A percentile compares a stretch with the other conserved stretches of the same genome.
Conservation (phyloP, 2,797 vertebrate genomes). For the Poecile montanus region DNA sequence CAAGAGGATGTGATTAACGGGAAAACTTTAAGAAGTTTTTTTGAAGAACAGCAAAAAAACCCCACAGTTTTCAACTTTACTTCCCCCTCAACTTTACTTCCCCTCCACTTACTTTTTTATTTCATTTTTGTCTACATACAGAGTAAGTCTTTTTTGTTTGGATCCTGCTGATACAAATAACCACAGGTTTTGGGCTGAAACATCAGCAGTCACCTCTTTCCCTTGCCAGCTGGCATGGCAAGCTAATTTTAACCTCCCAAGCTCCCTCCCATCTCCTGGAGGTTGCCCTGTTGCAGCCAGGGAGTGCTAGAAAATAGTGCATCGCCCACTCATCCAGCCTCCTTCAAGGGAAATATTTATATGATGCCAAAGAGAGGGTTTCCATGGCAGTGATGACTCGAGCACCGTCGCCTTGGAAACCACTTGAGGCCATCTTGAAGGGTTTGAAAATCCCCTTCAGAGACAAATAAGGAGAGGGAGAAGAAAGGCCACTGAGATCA, state of each 20-base stretch:
- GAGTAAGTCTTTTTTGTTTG: not conserved
- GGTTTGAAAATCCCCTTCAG: conserved; percentile 66
- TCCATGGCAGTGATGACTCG: conserved; percentile 80
- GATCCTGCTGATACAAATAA: not conserved
- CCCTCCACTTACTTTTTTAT: not conserved
- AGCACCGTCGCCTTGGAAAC: conserved; percentile 75
- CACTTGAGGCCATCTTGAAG: conserved; percentile 75
- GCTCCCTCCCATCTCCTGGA: conserved; percentile 12
- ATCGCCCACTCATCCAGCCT: conserved; percentile 75
- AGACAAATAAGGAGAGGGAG: conserved; percentile 77
- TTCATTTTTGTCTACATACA: not conserved
- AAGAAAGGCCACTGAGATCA: not conserved
- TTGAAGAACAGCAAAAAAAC: not conserved
- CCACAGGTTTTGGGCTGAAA: not conserved
- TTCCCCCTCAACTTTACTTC: not conserved
- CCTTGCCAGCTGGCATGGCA: not conserved
- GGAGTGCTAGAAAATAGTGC: conserved; percentile 75
- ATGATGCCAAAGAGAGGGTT: conserved; percentile 78
- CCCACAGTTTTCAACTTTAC: not conserved
- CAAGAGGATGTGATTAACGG: not conserved
- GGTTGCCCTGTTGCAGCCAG: conserved; percentile 54
- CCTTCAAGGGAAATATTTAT: conserved; percentile 81
- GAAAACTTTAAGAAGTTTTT: not conserved
- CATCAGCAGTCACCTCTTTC: conserved; percentile 4
- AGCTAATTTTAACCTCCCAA: conserved; percentile 66